Evolutionary conservation across 2,888 invertebrate genomes (phyloP), one percentile per base, ranked within the genome.

Genomic region (Tinea pellionella): DNA sequence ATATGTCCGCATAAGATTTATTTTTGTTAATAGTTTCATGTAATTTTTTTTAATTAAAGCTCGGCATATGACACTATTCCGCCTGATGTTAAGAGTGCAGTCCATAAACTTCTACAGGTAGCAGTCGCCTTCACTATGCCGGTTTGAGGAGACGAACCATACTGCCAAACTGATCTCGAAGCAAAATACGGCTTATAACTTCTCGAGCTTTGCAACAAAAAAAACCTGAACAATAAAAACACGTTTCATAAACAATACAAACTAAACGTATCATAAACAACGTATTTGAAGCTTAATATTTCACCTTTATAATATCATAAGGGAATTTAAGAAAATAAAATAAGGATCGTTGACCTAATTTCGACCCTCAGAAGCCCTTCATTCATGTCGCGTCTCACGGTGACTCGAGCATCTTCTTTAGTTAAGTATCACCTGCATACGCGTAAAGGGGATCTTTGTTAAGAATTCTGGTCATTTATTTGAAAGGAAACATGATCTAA

Each of bases 191-290:
- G n/a, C n/a, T n/a, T n/a, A n/a, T n/a, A n/a, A n/a, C n/a, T n/a
- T n/a, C n/a, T n/a, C n/a, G n/a, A n/a, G n/a, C n/a, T n/a, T n/a
- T n/a, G n/a, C n/a, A n/a, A n/a, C n/a, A n/a, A n/a, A 43, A 13
- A 43, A 13, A 43, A 13, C 41, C 30, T 11, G 42, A 18, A 41
- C 59, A 29, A 13, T 62, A 64, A 66, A 41, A 64, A 55, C 18
- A 43, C 59, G n/a, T n/a, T 24, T 24, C 24, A 24, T 24, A 24
- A 24, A 24, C 24, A 24, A 24, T 3, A n/a, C n/a, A n/a, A n/a
- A n/a, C n/a, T n/a, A 24, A 24, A 24, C 24, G 6, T 3, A 24
- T 24, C 24, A 24, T 6, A 24, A 24, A 24, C 24, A 24, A 24
- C 24, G 24, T 24, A 24, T 24, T 24, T 24, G 2, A 24, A 24